Base-by-base conservation (phyloP, 2,797 vertebrate genomes). In the Takifugu ocellatus region DNA sequence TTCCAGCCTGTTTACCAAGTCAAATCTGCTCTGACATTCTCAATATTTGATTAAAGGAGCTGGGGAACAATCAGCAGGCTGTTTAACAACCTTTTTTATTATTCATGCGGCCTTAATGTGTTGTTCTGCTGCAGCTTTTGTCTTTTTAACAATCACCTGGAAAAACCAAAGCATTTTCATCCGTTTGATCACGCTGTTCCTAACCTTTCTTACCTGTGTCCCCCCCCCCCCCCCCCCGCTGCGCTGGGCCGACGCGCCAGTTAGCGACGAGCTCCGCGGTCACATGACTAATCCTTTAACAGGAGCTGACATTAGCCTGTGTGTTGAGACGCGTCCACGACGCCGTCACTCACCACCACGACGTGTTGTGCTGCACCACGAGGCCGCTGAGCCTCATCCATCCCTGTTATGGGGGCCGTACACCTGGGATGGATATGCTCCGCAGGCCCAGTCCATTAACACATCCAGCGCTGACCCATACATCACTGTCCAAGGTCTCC, bases 401-500 rank as follows among this genome's bases (percentile, higher is more conserved):
- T 76, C 64, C 63, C 21, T 39, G 65, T 58, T 72, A 63, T 61
- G 67, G 54, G 54, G 27, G 57, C 73, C 49, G 39, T 72, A 75
- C 78, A 74, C 74, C 68, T 74, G 45, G 68, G 72, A 84, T 85
- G 83, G 83, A 87, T 85, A 67, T 77, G 81, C 75, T 84, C 78
- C 74, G 84, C 71, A 72, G 74, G 78, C 77, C 65, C 74, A 80
- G 77, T 87, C 86, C 80, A 86, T 92, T 92, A 90, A 87, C 87
- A 89, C 87, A 71, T 84, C 82, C 72, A 79, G 61, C 72, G 63
- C 74, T 74, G 81, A 74, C 72, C 84, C 79, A 90, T 91, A 89
- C 89, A 92, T 91, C 88, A 92, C 78, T 82, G 79, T 85, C 85
- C 79, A 81, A 85, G 86, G 89, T 77, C 74, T 82, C 67, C 45